These are phyloP conservation scores for Limnephilus rhombicus DNA, from an alignment of 2,888 invertebrate genomes.

Conservation along the genomic window DNA sequence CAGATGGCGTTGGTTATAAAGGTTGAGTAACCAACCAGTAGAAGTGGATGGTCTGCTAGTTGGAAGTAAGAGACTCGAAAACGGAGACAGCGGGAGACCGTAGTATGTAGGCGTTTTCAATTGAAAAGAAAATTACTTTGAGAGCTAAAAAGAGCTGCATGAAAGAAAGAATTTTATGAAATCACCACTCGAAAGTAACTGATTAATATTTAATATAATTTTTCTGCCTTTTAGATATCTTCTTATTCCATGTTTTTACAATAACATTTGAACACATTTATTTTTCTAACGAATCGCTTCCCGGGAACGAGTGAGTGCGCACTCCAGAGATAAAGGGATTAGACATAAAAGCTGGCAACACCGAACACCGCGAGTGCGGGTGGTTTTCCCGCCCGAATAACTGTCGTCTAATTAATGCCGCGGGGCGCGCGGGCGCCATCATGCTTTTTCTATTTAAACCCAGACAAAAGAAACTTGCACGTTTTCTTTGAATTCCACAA, in stretches of 20 bases:
- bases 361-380: constrained; percentile 41
- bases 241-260: neutral
- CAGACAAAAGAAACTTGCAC: constrained; percentile 18
- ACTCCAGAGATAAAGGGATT: constrained; percentile 47
- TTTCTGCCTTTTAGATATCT: neutral
- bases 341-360: constrained; percentile 51
- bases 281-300: neutral
- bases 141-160: too few species aligned
- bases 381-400: constrained; percentile 59
- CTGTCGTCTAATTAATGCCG: constrained; percentile 76
- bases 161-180: too few species aligned
- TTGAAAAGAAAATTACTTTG: too few species aligned
- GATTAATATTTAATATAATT: neutral
- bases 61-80: too few species aligned
- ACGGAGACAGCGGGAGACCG: neutral
- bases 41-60: too few species aligned
- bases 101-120: too few species aligned
- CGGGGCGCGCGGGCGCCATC: constrained; percentile 69
- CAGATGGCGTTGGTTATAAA: too few species aligned
- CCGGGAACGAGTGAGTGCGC: neutral
- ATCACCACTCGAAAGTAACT: too few species aligned
- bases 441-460: constrained; percentile 44
- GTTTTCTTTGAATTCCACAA: neutral
- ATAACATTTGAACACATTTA: neutral
- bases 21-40: too few species aligned